Percentiles rank a stretch among this genome's conserved stretches.
These are phyloP conservation scores for Agrochola litura DNA, from an alignment of 2,888 invertebrate genomes.

Conservation along the genomic window DNA sequence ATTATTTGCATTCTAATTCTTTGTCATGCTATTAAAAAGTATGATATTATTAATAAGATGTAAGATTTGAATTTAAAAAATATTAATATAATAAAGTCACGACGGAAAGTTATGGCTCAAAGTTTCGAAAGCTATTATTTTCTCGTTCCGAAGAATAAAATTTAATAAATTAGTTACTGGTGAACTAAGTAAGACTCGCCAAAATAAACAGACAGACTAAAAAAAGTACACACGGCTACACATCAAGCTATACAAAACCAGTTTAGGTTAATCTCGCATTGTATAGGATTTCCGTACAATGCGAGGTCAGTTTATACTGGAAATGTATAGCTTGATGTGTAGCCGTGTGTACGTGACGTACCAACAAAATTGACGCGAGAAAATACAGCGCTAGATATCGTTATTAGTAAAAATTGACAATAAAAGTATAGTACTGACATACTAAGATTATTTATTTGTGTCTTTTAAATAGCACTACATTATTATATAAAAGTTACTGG, in stretches of 20 bases:
- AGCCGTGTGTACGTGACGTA: too few relatives aligned
- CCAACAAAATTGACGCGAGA: not conserved
- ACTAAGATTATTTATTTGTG: constrained; percentile 52
- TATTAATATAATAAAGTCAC: constrained; percentile 30
- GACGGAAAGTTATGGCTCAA: constrained; percentile 19
- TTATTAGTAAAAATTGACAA: constrained; percentile 7
- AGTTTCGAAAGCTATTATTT: constrained; percentile 26
- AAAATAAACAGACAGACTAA: not conserved
- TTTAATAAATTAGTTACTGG: not conserved
- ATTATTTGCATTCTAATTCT: constrained; percentile 36
- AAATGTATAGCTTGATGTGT: too few relatives aligned
- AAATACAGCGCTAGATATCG: constrained; percentile 9
- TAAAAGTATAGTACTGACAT: constrained; percentile 35
- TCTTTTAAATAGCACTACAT: constrained; percentile 52
- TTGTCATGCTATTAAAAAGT: constrained; percentile 44
- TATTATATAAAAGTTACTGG: constrained; percentile 42
- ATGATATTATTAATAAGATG: constrained; percentile 13
- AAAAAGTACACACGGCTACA: not conserved
- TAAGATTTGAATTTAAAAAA: constrained; percentile 30
- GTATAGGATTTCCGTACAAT: too few relatives aligned
- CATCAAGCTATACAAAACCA: too few relatives aligned
- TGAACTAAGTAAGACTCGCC: not conserved
- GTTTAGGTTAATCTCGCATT: too few relatives aligned
- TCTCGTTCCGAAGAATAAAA: constrained; percentile 10
- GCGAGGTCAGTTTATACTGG: too few relatives aligned